Evolutionary conservation across 2,888 invertebrate species (phyloP).

Genomic region (Oeneis ivallda): DNA sequence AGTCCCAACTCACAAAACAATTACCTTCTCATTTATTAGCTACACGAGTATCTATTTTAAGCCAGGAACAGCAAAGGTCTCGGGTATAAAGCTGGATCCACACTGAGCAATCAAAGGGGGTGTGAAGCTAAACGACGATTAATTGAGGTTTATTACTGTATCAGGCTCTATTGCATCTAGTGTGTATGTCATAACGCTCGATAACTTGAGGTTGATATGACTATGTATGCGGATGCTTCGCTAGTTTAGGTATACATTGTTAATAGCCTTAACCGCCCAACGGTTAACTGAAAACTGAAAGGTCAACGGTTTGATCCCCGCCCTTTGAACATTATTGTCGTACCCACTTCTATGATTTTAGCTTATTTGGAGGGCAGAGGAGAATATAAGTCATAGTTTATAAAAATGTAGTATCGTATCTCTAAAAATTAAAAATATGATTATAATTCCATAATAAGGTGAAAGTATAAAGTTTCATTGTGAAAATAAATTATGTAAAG

Average conservation of each 20-base stretch:
- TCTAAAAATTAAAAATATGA: too few species aligned
- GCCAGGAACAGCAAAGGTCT: neutral
- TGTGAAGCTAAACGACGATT: constrained; percentile 8
- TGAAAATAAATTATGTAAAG: too few species aligned
- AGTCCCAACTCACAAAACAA: constrained; percentile 15
- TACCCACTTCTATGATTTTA: too few species aligned
- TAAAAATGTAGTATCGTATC: too few species aligned
- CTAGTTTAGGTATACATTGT: neutral
- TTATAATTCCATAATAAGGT: too few species aligned
- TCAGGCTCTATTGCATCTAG: constrained; percentile 4
- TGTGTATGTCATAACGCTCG: neutral
- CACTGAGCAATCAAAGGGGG: neutral
- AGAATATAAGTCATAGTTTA: too few species aligned
- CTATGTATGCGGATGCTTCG: neutral
- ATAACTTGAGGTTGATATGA: neutral
- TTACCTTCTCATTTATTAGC: constrained; percentile 6
- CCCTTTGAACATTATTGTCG: too few species aligned
- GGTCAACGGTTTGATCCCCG: too few species aligned
- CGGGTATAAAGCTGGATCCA: neutral
- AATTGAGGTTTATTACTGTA: constrained; percentile 14
- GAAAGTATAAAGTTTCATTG: too few species aligned
- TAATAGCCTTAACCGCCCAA: too few species aligned
- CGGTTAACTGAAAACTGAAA: too few species aligned
- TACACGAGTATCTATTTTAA: constrained; percentile 1
- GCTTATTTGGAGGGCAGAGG: too few species aligned